Evolutionary conservation across 1,140 invertebrate genomes (phyloP), one percentile per base, ranked within the genome.

Genomic region (Trichonephila clavipes): DNA sequence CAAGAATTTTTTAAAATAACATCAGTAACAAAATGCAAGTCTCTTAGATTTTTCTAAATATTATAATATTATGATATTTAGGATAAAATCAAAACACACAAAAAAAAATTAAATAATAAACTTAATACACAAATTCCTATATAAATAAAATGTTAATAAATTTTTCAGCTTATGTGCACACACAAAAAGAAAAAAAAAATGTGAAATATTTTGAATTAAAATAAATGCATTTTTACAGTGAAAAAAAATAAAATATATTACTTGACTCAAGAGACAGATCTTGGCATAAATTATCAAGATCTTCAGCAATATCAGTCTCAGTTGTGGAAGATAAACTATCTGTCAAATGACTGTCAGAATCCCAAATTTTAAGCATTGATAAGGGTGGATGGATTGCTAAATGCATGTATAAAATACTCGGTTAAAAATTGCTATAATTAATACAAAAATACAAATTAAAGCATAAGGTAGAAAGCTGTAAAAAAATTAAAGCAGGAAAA

Each of bases 321-420:
- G 93, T 85, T 12, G 72, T 19, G 21, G 92, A 93, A 34, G 92
- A 93, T 34, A 89, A 59, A 40, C 59, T 83, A 59, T 87, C 83
- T 12, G 83, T 93, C 16, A 72, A 61, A 24, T 93, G 83, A 28
- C 91, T 93, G 10, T 94, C 93, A 59, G 87, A 83, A 61, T 69
- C 93, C 87, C 87, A 89, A n/a, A 88, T 10, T 82, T 83, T 66
- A 16, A 94, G 51, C 62, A 89, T 62, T n/a, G 87, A 85, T 61
- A 94, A 90, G 58, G 93, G 93, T 58, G 93, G 87, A 94, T 90
- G 81, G 61, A 94, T 94, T 34, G 93, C 93, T 94, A 64, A 24
- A 82, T 69, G 85, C 21, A 62, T n/a, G n/a, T 40, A 58, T 44
- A 51, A 88, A 66, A 24, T 51, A 51, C 51, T 51, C 51, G 7